Percentiles rank a stretch among this genome's conserved stretches.
phyloP scores from a whole-genome alignment of 2,888 invertebrate genomes.

The Dendrolimus pini region DNA sequence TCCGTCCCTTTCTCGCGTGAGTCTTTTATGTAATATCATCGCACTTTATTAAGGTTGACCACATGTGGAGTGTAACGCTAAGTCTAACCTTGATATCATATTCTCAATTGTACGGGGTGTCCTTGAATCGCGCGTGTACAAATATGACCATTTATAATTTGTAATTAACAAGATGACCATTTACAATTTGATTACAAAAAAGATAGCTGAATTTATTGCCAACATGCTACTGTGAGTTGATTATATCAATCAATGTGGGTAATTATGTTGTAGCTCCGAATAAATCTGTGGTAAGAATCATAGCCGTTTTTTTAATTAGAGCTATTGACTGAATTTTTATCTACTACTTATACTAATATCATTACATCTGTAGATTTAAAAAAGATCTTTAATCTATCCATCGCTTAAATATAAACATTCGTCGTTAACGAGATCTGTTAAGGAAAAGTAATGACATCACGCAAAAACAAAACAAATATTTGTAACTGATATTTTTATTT shows the following conservation, averaged over 20 bases:
- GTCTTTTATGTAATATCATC: constrained; percentile 43
- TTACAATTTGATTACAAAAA: background rate
- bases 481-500: too few relatives aligned
- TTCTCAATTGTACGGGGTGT: constrained; percentile 63
- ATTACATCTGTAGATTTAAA: too few relatives aligned
- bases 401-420: too few relatives aligned
- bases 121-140: constrained; percentile 11
- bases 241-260: background rate
- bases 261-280: background rate
- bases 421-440: too few relatives aligned
- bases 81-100: constrained; percentile 77
- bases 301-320: too few relatives aligned
- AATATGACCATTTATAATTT: background rate
- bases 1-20: constrained; percentile 47
- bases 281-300: too few relatives aligned
- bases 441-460: too few relatives aligned
- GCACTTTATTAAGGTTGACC: constrained; percentile 74
- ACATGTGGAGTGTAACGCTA: constrained; percentile 77
- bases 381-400: too few relatives aligned
- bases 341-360: too few relatives aligned
- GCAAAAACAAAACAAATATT: too few relatives aligned
- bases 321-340: too few relatives aligned
- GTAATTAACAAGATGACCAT: background rate
- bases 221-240: background rate
- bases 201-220: background rate